phyloP scores from a whole-genome alignment of 2,113 vertebrate genomes.

The Otocyon megalotis region DNA sequence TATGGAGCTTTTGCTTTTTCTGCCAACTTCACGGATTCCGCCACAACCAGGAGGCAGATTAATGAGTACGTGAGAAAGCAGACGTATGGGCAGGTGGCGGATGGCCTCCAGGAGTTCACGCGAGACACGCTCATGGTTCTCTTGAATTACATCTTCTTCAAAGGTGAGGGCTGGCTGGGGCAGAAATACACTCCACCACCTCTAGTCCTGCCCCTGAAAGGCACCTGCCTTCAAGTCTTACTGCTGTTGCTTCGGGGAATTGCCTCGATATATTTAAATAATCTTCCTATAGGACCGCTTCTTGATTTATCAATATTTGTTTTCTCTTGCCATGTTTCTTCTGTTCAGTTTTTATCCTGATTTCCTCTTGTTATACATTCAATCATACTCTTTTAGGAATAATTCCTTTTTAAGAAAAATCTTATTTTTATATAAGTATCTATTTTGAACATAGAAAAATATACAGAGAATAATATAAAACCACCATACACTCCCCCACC shows the following conservation, averaged over 20 bases:
- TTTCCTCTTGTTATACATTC: neutral
- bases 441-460: neutral
- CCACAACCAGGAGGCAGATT: conserved; percentile 83
- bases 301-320: neutral
- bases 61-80: conserved; percentile 87
- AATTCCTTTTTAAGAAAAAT: neutral
- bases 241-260: neutral
- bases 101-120: conserved; percentile 86
- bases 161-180: conserved; percentile 84
- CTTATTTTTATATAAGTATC: neutral
- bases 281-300: neutral
- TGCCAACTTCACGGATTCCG: conserved; percentile 87
- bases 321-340: neutral
- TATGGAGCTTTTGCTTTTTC: conserved; percentile 85
- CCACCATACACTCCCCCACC: neutral
- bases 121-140: conserved; percentile 86
- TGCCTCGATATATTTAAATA: neutral
- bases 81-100: conserved; percentile 85
- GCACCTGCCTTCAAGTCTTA: neutral
- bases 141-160: conserved; percentile 91
- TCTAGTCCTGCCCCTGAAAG: neutral
- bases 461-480: neutral
- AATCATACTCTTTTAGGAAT: neutral
- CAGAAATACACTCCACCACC: rapidly evolving
- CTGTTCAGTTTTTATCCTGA: neutral